Percentiles rank a stretch among this genome's conserved stretches.
phyloP scores from a whole-genome alignment of 2,888 invertebrate species.

The Lysandra coridon region DNA sequence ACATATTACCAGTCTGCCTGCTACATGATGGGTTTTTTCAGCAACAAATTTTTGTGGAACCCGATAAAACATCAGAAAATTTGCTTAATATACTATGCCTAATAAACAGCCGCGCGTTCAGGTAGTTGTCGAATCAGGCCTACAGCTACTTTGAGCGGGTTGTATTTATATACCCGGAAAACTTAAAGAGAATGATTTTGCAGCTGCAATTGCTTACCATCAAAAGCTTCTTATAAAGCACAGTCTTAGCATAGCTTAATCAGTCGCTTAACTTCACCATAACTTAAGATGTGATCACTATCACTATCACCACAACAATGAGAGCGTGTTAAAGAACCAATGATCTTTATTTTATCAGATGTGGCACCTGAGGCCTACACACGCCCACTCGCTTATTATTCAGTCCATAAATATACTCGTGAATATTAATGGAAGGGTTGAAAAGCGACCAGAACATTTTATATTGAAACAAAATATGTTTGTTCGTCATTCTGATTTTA shows the following conservation, averaged over 20 bases:
- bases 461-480: conserved; percentile 1
- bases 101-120: no score
- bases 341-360: conserved; percentile 1
- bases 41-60: no score
- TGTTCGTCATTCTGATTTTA: background rate
- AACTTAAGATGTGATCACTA: background rate
- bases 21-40: no score
- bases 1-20: no score
- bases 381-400: background rate
- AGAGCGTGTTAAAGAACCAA: background rate
- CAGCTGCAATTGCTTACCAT: background rate
- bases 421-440: conserved; percentile 12
- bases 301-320: background rate
- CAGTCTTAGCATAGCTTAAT: background rate
- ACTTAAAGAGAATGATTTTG: no score
- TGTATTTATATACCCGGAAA: no score
- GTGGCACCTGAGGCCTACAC: conserved; percentile 9
- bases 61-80: no score
- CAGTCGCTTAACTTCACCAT: background rate
- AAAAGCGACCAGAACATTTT: conserved; percentile 5
- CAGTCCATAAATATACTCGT: conserved; percentile 1
- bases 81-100: no score
- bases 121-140: no score
- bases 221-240: background rate
- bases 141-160: no score